A percentile compares a stretch with the other conserved stretches of the same genome.
Evolutionary conservation across 2,113 vertebrate species (phyloP).

Genomic region (Rallus limicola): DNA sequence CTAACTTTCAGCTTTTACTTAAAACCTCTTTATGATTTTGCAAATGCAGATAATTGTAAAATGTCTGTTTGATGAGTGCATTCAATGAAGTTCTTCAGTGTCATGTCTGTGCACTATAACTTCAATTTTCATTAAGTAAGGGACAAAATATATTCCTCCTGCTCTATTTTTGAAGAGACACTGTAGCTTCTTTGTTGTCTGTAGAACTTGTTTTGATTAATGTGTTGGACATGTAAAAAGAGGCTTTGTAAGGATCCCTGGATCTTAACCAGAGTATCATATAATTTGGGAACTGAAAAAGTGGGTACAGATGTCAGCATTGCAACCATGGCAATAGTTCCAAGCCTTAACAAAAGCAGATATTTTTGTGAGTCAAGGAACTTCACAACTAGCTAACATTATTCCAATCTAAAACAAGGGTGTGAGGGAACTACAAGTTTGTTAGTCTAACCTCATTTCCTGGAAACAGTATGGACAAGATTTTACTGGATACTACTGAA

Average conservation of each 20-base stretch:
- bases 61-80: not conserved
- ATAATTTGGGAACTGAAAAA: not conserved
- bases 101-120: not conserved
- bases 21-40: not conserved
- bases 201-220: not conserved
- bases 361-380: not conserved
- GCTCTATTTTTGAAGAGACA: not conserved
- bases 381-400: not conserved
- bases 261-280: not conserved
- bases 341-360: not conserved
- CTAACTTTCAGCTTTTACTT: not conserved
- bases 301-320: not conserved
- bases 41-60: not conserved
- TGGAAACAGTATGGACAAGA: not conserved
- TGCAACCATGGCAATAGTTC: not conserved
- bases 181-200: not conserved
- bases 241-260: not conserved
- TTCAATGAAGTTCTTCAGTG: not conserved
- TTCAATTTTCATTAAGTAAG: not conserved
- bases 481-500: not conserved
- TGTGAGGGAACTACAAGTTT: not conserved
- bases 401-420: not conserved
- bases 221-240: not conserved
- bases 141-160: not conserved
- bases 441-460: not conserved